Evolutionary conservation across 2,113 vertebrate species (phyloP).

Genomic region (Callocephalon fimbriatum): DNA sequence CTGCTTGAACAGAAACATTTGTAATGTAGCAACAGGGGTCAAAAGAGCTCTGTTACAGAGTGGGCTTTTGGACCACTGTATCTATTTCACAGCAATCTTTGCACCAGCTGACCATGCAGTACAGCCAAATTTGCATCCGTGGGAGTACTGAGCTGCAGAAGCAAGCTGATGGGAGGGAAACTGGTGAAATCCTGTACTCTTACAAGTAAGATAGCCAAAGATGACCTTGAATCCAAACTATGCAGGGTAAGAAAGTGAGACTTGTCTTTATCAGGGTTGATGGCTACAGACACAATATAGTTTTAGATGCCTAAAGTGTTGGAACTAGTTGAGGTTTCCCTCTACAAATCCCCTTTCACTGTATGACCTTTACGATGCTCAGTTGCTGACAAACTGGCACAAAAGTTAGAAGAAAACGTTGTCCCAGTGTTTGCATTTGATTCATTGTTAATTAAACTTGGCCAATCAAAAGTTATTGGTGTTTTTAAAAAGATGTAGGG

Average conservation of each 20-base stretch:
- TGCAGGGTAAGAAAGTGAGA: neutral
- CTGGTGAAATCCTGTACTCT: neutral
- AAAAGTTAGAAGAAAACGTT: neutral
- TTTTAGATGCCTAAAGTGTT: neutral
- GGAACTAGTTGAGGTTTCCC: neutral
- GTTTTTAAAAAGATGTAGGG: neutral
- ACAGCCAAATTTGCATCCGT: neutral
- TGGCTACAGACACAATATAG: neutral
- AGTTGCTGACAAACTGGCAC: neutral
- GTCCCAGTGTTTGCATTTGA: neutral
- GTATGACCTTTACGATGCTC: neutral
- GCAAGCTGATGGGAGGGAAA: neutral
- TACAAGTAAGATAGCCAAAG: neutral
- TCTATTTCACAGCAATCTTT: neutral
- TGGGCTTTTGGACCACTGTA: neutral
- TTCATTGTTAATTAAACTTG: neutral
- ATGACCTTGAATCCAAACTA: neutral
- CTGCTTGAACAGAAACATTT: neutral
- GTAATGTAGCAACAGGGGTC: neutral
- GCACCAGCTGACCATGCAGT: neutral
- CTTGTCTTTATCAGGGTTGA: neutral
- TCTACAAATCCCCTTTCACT: neutral
- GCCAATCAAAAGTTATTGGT: neutral
- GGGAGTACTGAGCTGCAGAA: neutral
- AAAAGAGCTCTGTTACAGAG: neutral